Evolutionary conservation across 2,113 vertebrate genomes (phyloP), one percentile per base, ranked within the genome.

Genomic region (Osmerus mordax): DNA sequence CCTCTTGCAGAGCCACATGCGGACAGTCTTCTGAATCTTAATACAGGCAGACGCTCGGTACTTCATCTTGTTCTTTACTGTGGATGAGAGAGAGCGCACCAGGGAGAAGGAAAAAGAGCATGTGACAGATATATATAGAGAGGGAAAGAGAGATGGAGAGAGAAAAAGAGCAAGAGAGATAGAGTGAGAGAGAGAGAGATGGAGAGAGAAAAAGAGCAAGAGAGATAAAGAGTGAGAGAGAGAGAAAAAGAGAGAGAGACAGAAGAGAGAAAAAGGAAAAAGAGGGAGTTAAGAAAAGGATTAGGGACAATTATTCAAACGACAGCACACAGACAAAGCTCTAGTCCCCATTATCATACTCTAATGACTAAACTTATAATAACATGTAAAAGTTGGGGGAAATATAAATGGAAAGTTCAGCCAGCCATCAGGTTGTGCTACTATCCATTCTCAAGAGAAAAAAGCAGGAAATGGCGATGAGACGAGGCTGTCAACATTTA

Each of bases 1-100:
- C 84, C 89, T 96, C 88, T 94, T 96, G 89, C 96, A 97, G 83
- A 99, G 91, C 96, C 97, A 99, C 97, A 99, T 99, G 69, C 97
- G 95, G 85, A 99, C 79, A 2, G 94, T 95, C 88, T 99, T 99
- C 83, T 99, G 97, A 82, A 99, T 97, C 91, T 96, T 97, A 89
- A 99, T 94, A 81, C 97, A 99, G 69, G 97, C 96, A 86, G 86
- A 64, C 3, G 97, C 96, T 90, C 97, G 90, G 70, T 98, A 99
- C 68, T 89, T 92, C 91, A 99, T 98, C 91, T 99, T 99, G 87
- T 99, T 95, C 82, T 91, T 95, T 81, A 99, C 97, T 99, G 89
- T 28, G 74, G 83, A 53, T 72, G 53, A 18, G 16, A 56, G 55
- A 56, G 16, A 56, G 15, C 0, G 55, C 55, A 19, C 18, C 41